Evolutionary conservation across 2,113 vertebrate species (phyloP), one percentile per base, ranked within the genome.

Genomic region (Alexandromys fortis): DNA sequence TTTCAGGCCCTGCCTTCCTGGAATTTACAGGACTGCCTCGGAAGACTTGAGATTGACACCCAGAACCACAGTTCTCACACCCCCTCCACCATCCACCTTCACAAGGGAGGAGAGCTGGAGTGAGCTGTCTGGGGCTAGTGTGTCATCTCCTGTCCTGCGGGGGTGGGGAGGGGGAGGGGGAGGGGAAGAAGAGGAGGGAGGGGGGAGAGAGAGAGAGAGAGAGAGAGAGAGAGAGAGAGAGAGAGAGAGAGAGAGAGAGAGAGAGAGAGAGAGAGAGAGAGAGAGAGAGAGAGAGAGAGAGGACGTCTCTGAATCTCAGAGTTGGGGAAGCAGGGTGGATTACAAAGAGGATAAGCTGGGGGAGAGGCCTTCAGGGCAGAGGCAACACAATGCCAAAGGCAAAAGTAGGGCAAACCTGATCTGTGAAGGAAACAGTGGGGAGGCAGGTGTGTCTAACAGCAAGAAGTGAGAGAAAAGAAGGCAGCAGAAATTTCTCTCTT

Each of bases 21-120:
- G 24, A 11, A 30, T 61, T 91, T 76, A 47, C 7, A 90, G 65
- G 3, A 22, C 28, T 92, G 61, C 67, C 86, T 65, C 49, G 49
- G 45, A 24, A 92, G 33, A 92, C 67, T 47, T 63, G 81, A 95
- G 89, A 86, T 21, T 75, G 75, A 96, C 94, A 93, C 91, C 75
- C 33, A 73, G 26, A 52, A 28, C 93, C 95, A 49, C 92, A 86
- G n/a, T 33, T 7, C 22, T 93, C 63, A 87, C 95, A 94, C 78
- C 63, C 0, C 68, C 70, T 65, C 61, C 79, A 58, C 52, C n/a
- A 61, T 49, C 55, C 30, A n/a, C 26, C 73, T 72, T 47, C 70
- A 38, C n/a, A 63, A 61, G 67, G 14, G n/a, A 38, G 81, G 86
- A 90, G 91, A 83, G 22, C 45, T 58, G 75, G n/a, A 70, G 81